Evolutionary conservation across 2,113 vertebrate species (phyloP), one percentile per base, ranked within the genome.

Genomic region (Erinaceus europaeus): DNA sequence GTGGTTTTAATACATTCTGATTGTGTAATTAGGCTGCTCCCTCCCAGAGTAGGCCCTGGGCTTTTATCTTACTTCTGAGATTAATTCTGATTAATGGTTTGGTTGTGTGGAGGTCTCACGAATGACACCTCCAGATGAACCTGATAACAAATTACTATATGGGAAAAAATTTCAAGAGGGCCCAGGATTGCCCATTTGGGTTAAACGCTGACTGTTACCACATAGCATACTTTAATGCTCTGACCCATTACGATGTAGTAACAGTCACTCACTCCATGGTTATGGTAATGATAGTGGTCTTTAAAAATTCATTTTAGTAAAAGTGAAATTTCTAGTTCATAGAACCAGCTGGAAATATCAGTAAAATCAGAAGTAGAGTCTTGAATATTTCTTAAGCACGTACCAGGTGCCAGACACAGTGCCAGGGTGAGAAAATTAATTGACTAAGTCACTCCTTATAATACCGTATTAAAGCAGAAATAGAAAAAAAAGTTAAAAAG

Each of bases 1-100:
- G 29, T 61, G 67, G 90, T 94, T 95, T 95, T 96, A 97, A 96
- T 96, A 79, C 92, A 94, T 96, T 94, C 93, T 97, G 95, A 96
- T 97, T 97, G 81, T 92, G 59, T 93, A 93, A 95, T n/a, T 76
- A 90, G 93, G 94, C 89, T 92, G 52, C 95, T 94, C 69, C 76
- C 6, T 40, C 81, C 71, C 36, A n/a, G 81, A 80, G 75, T 48
- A 84, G 78, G 38, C 93, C 57, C 44, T 72, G 17, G 83, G 73
- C 92, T 94, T 96, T 96, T 95, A 71, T 92, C 89, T 93, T 87
- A 81, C 88, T 90, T 93, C 91, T 5, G 25, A 96, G 93, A 97
- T 92, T 94, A 92, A 93, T 93, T 94, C 88, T 96, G 95, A 96
- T 97, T 95, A 97, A 93, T 67, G 86, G 89, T 95, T 95, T 34